Conservation (phyloP, 1,140 invertebrate genomes). For the Mamestra configurata region DNA sequence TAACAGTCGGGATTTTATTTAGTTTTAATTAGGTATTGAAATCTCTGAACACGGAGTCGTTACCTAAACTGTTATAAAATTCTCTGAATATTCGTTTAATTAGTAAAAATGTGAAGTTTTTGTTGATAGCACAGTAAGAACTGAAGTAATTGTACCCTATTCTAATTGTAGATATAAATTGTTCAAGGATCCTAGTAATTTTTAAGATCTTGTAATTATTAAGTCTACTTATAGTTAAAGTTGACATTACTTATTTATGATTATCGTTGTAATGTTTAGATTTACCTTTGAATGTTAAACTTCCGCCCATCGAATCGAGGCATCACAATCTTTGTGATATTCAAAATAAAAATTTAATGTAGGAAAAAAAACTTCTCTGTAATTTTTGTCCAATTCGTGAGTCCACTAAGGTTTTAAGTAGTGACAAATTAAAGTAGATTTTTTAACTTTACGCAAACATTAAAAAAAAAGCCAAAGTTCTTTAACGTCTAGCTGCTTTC, state of each 20-base stretch:
- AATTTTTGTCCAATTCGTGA: constrained; percentile 56
- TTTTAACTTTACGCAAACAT: constrained; percentile 50
- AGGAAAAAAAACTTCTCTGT: constrained; percentile 40
- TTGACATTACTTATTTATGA: constrained; percentile 64
- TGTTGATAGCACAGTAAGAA: constrained; percentile 54
- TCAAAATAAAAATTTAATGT: constrained; percentile 40
- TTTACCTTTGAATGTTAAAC: constrained; percentile 45
- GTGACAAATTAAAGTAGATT: constrained; percentile 56
- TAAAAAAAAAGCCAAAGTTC: constrained; percentile 65
- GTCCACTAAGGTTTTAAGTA: constrained; percentile 56
- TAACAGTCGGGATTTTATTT: constrained; percentile 40
- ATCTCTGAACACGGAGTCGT: constrained; percentile 32
- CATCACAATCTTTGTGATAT: constrained; percentile 58
- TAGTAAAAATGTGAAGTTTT: constrained; percentile 43
- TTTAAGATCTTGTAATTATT: constrained; percentile 68
- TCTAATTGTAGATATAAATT: constrained; percentile 69
- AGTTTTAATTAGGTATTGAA: constrained; percentile 38
- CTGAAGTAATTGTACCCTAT: constrained; percentile 54
- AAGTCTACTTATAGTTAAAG: constrained; percentile 56
- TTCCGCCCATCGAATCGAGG: constrained; percentile 56
- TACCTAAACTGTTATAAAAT: constrained; percentile 48
- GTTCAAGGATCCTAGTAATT: constrained; percentile 77
- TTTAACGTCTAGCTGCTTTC: constrained; percentile 58
- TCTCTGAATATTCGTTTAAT: constrained; percentile 34
- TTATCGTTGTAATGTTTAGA: constrained; percentile 60